Evolutionary conservation across 1,140 invertebrate species (phyloP).

Genomic region (Penaeus chinensis): DNA sequence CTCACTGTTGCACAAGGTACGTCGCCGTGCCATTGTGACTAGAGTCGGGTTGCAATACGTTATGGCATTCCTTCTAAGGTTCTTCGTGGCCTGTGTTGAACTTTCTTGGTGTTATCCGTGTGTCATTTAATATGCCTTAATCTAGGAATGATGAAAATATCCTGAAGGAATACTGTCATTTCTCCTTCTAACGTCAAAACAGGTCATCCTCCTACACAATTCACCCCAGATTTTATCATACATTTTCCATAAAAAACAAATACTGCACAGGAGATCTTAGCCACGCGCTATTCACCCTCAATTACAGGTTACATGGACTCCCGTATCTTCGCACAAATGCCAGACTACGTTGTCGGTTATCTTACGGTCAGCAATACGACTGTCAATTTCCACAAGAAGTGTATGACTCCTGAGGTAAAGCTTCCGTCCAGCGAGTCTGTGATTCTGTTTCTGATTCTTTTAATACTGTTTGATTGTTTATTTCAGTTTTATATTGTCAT

Average conservation of each 20-base stretch:
- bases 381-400: slow-evolving; percentile 81
- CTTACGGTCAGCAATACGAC: slow-evolving; percentile 74
- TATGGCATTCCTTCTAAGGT: too few relatives aligned
- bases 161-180: too few relatives aligned
- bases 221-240: too few relatives aligned
- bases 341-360: not conserved
- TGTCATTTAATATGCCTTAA: too few relatives aligned
- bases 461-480: too few relatives aligned
- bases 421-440: not conserved
- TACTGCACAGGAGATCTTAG: too few relatives aligned
- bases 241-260: too few relatives aligned
- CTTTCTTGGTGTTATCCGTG: too few relatives aligned
- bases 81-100: too few relatives aligned
- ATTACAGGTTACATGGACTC: slow-evolving; percentile 33
- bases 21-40: not conserved
- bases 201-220: not conserved
- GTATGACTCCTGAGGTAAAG: slow-evolving; percentile 74
- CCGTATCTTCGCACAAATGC: slow-evolving; percentile 28
- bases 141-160: too few relatives aligned
- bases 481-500: too few relatives aligned
- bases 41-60: not conserved
- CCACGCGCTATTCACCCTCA: not conserved
- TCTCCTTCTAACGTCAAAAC: too few relatives aligned
- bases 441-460: not conserved
- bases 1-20: slow-evolving; percentile 17